Evolutionary conservation across 2,888 invertebrate genomes (phyloP).

Genomic region (Eilema depressum): DNA sequence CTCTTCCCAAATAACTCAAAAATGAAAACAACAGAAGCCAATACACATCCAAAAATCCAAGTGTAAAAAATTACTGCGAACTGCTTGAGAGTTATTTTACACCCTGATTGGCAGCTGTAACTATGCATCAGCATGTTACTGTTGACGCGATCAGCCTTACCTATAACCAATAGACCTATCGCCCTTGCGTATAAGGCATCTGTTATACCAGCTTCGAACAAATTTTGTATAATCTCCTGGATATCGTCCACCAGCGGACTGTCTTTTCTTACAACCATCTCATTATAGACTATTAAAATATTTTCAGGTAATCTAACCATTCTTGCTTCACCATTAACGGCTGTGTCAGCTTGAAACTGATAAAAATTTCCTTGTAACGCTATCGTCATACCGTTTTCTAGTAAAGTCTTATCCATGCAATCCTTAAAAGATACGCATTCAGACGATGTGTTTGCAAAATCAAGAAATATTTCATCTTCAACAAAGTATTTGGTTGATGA

Average conservation of each 20-base stretch:
- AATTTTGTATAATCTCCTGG: conserved; percentile 52
- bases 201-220: conserved; percentile 75
- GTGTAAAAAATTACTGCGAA: conserved; percentile 67
- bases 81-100: conserved; percentile 66
- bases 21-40: conserved; percentile 63
- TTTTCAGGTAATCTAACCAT: conserved; percentile 63
- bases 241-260: conserved; percentile 57
- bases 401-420: conserved; percentile 57
- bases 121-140: conserved; percentile 65
- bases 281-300: conserved; percentile 68
- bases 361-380: conserved; percentile 61
- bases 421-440: conserved; percentile 62
- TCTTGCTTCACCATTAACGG: conserved; percentile 69
- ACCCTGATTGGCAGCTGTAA: conserved; percentile 72
- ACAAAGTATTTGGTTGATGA: conserved; percentile 62
- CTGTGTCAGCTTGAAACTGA: conserved; percentile 63
- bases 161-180: conserved; percentile 64
- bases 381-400: conserved; percentile 65
- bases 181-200: conserved; percentile 64
- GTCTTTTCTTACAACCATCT: conserved; percentile 70
- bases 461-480: conserved; percentile 59
- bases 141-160: conserved; percentile 60
- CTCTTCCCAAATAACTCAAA: conserved; percentile 53
- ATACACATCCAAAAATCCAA: conserved; percentile 65
- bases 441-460: conserved; percentile 59